These are phyloP conservation scores for Porphyrio hochstetteri DNA, from an alignment of 2,113 vertebrate species.

Conservation along the genomic window DNA sequence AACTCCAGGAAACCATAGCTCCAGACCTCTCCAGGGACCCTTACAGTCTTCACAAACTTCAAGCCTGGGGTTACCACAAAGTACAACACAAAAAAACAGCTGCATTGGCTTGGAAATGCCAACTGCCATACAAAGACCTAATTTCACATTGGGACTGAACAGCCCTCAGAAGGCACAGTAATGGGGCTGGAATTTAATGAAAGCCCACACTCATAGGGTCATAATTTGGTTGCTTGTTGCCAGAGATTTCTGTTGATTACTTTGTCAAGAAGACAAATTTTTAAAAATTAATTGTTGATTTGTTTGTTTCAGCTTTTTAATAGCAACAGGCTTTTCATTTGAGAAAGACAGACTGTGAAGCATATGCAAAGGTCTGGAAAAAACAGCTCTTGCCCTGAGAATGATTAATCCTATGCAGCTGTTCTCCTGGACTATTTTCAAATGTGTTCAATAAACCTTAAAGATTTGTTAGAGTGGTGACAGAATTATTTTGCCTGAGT, in stretches of 20 bases:
- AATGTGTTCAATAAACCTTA: slow-evolving; percentile 43
- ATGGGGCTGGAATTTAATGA: not conserved
- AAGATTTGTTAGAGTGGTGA: slow-evolving; percentile 35
- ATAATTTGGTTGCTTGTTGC: not conserved
- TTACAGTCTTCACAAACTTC: not conserved
- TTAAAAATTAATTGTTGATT: not conserved
- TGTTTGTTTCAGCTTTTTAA: not conserved
- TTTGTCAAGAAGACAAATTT: not conserved
- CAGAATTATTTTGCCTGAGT: slow-evolving; percentile 35
- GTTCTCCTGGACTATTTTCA: slow-evolving; percentile 49
- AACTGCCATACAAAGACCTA: not conserved
- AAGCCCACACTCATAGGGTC: not conserved
- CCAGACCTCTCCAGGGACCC: not conserved
- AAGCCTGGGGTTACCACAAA: not conserved
- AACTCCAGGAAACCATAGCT: not conserved
- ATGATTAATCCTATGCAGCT: slow-evolving; percentile 51
- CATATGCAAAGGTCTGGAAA: not conserved
- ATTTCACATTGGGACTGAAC: not conserved
- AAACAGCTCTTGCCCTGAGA: not conserved
- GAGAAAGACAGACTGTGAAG: not conserved
- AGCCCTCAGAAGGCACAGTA: not conserved
- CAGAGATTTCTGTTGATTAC: not conserved
- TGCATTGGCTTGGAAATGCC: not conserved
- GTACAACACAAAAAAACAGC: not conserved
- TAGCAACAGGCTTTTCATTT: not conserved